Evolutionary conservation across 2,888 invertebrate genomes (phyloP).

Genomic region (Nemurella pictetii): DNA sequence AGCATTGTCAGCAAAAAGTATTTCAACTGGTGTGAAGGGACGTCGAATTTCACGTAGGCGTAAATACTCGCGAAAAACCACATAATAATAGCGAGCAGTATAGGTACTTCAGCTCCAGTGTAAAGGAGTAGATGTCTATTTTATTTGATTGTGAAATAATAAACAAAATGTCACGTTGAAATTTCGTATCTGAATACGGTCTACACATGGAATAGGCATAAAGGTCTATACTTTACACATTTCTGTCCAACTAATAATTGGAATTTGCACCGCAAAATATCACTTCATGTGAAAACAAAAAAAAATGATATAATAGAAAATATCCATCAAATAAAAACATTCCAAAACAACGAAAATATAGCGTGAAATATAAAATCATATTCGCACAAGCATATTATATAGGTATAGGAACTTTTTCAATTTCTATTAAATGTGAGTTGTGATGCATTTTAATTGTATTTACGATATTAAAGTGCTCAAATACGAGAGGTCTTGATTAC

Average conservation of each 20-base stretch:
- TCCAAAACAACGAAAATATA: too few species aligned
- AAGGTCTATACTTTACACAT: not conserved
- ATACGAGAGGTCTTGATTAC: conserved; percentile 16
- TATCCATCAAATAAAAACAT: not conserved
- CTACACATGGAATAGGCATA: not conserved
- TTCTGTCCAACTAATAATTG: not conserved
- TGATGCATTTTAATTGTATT: not conserved
- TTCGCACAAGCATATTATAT: not conserved
- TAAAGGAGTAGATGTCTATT: not conserved
- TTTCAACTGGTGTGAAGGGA: not conserved
- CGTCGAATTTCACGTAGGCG: not conserved
- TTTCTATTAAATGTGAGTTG: not conserved
- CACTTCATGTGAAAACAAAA: not conserved
- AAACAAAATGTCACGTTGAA: not conserved
- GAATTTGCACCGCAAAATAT: not conserved
- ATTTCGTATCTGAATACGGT: not conserved
- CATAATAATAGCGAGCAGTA: not conserved
- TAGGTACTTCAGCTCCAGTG: not conserved
- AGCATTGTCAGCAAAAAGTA: not conserved
- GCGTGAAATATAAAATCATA: not conserved
- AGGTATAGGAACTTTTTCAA: not conserved
- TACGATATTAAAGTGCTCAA: not conserved
- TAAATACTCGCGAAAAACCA: not conserved
- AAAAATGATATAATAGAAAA: not conserved
- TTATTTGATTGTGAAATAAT: not conserved